Evolutionary conservation across 2,797 vertebrate species (phyloP).

Genomic region (Acrossocheilus fasciatus): DNA sequence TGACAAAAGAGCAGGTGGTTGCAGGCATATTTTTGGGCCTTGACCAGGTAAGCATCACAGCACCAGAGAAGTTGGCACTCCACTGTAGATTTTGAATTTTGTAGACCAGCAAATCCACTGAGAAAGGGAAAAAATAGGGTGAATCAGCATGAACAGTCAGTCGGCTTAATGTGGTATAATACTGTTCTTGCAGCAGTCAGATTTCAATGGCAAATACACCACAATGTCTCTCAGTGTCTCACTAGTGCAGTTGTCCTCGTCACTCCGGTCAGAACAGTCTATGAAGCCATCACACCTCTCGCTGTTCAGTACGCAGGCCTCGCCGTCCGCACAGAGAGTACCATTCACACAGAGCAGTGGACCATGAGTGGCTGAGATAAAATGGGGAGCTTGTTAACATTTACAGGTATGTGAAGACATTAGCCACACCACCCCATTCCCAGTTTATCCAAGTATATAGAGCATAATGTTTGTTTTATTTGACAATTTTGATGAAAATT

Average conservation of each 20-base stretch:
- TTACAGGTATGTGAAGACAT: neutral
- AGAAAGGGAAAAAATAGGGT: constrained; percentile 8
- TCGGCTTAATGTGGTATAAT: neutral
- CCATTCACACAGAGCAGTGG: constrained; percentile 83
- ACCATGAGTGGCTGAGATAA: constrained; percentile 83
- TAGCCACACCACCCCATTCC: neutral
- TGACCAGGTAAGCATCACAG: constrained; percentile 90
- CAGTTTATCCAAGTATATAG: neutral
- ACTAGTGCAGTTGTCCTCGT: constrained; percentile 91
- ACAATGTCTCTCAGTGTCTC: constrained; percentile 54
- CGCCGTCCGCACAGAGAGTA: constrained; percentile 86
- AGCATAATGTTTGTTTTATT: neutral
- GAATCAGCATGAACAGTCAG: neutral
- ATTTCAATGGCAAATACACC: neutral
- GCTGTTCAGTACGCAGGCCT: constrained; percentile 83
- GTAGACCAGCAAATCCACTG: constrained; percentile 87
- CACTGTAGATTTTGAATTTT: constrained; percentile 97
- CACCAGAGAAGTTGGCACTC: constrained; percentile 87
- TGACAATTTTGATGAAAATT: neutral
- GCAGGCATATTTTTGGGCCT: constrained; percentile 90
- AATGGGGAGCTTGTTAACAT: neutral
- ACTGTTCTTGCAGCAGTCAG: neutral
- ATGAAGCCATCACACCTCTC: constrained; percentile 93
- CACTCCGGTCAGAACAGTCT: constrained; percentile 94
- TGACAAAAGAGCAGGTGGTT: constrained; percentile 86